Evolutionary conservation across 2,113 vertebrate species (phyloP), one percentile per base, ranked within the genome.

Genomic region (Silurus glanis): DNA sequence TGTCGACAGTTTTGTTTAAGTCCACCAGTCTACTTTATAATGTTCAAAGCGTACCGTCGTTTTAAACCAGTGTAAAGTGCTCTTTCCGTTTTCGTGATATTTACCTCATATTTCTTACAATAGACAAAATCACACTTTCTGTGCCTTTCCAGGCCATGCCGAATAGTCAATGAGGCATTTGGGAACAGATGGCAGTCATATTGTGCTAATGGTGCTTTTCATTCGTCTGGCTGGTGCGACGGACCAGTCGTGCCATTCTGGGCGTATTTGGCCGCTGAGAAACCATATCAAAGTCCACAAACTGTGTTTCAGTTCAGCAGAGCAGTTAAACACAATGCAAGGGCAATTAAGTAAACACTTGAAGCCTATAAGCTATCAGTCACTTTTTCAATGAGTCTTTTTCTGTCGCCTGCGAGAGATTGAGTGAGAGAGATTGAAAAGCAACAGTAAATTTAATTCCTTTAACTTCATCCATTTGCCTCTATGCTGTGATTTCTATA

Each of bases 381-480:
- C 23, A 3, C 45, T 9, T 25, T 78, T 51, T 79, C 58, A 23
- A 12, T 16, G 84, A 74, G 45, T 74, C 47, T 74, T 49, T 51
- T 21, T 74, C 71, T 21, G 47, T 28, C 5, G 59, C 59, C 53
- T 23, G 51, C 21, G 91, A 90, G 88, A 90, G 87, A 87, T 90
- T 89, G 79, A 81, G 59, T 80, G 72, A 74, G 9, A 74, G 28
- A 75, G 37, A 80, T 86, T 82, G 90, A 80, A 72, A 61, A 56
- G 21, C 25, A 16, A 23, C 37, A 75, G 23, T 79, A 67, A 82
- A 88, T 86, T 58, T 78, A 84, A 88, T 85, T 89, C 16, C 51
- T 16, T 64, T 87, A 85, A 71, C 87, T 82, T 61, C 37, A 37
- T 37, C 37, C 37, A 37, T 37, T 37, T 37, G 37, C 37, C 37